Evolutionary conservation across 2,888 invertebrate species (phyloP), one percentile per base, ranked within the genome.

Genomic region (Smittia aterrima): DNA sequence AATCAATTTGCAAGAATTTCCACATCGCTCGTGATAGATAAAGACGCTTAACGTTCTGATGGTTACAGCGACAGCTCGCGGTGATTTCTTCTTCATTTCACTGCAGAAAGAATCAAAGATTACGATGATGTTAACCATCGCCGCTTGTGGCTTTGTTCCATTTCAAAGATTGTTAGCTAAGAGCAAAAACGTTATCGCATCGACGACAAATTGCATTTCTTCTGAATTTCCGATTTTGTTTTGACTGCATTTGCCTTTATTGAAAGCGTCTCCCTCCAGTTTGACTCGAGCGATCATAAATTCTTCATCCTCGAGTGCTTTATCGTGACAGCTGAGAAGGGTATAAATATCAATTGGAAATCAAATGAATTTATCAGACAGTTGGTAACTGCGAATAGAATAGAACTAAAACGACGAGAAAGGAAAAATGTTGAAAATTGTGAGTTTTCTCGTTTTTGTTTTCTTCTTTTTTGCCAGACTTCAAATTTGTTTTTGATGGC

Each of bases 271-370:
- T 47, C 47, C 13, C 47, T 47, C 47, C 16, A 13, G 9, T 47
- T 47, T 11, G 16, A 47, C 32, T 32, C 3, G 3, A 9, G 32
- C 9, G 32, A 3, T 32, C 32, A 32, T 32, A 32, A 32, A 32
- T 32, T 32, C 9, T 32, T 32, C 32, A 32, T 32, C 32, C 32
- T 32, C 32, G 32, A 32, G 4, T 32, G 32, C 32, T 9, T 32
- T 32, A 32, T 32, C 32, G 32, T 32, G 32, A 32, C 32, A 47
- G 47, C 47, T 47, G 47, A 47, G n/a, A 13, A 47, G 47, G 16
- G 47, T 47, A 47, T 47, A 47, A 47, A 47, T 47, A 47, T 47
- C 47, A 47, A 47, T 32, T 47, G 47, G 47, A 47, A 38, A 47
- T 47, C 47, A 47, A 47, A 47, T 47, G 16, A 47, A 47, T 47